A percentile compares a stretch with the other conserved stretches of the same genome.
Conservation (phyloP, 2,888 invertebrate genomes). For the Papilio elwesi region DNA sequence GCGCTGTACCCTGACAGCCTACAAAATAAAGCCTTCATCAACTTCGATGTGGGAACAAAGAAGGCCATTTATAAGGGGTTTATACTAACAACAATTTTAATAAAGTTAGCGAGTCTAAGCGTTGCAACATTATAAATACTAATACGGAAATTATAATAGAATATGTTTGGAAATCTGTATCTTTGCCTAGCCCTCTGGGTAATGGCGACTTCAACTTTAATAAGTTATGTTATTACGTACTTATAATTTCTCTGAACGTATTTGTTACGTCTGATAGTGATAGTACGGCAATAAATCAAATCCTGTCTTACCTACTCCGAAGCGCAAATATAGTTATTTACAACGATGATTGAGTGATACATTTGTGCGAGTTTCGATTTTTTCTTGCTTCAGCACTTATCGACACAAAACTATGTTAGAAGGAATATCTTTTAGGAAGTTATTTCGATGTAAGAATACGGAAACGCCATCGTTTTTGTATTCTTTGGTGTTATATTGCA, state of each 20-base stretch:
- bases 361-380: background rate
- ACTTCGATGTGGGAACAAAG: slow-evolving; percentile 14
- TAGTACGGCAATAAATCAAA: slow-evolving; percentile 4
- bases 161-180: background rate
- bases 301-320: background rate
- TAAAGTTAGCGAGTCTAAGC: background rate
- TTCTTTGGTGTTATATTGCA: background rate
- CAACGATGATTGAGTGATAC: slow-evolving; percentile 14
- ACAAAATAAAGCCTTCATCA: slow-evolving; percentile 14
- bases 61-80: background rate
- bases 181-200: too few relatives aligned
- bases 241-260: too few relatives aligned
- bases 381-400: background rate
- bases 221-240: too few relatives aligned
- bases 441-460: background rate
- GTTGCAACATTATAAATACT: background rate
- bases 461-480: background rate
- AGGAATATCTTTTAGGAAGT: background rate
- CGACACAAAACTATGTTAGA: background rate
- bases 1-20: background rate
- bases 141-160: background rate
- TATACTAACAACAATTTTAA: background rate
- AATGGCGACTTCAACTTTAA: too few relatives aligned
- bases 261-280: too few relatives aligned
- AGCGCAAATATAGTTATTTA: background rate